These are phyloP conservation scores for Glossophaga mutica DNA, from an alignment of 2,797 vertebrate species.

Conservation along the genomic window DNA sequence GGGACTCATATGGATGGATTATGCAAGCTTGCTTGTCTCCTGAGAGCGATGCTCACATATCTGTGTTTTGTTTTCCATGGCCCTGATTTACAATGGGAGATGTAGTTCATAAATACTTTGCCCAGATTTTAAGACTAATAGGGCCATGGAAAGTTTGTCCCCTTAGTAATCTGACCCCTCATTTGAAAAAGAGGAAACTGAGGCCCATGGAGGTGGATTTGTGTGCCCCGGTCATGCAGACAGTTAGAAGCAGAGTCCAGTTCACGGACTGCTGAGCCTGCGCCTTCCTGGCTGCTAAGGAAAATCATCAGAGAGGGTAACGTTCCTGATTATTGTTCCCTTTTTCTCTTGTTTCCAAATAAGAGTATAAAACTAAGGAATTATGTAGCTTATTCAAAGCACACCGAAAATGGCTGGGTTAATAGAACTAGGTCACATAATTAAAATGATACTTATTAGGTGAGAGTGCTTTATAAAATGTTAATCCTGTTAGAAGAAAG, in stretches of 20 bases:
- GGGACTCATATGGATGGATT: background rate
- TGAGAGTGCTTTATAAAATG: background rate
- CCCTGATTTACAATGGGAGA: background rate
- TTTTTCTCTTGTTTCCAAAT: background rate
- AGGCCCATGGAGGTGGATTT: background rate
- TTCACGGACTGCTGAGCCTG: background rate
- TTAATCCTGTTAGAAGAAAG: background rate
- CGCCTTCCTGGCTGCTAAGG: background rate
- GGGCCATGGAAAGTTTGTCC: background rate
- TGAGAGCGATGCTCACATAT: background rate
- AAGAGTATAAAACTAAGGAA: background rate
- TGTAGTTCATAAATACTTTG: background rate
- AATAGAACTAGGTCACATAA: constrained; percentile 24
- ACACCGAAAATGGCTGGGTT: background rate
- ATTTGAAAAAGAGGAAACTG: background rate
- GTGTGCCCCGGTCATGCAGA: background rate
- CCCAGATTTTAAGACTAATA: background rate
- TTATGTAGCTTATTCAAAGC: background rate
- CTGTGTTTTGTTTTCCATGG: background rate
- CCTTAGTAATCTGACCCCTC: background rate
- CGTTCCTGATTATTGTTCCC: background rate
- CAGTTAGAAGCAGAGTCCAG: background rate
- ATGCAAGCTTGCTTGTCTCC: background rate
- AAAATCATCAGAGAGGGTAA: background rate
- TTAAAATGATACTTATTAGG: constrained; percentile 12